Base-by-base conservation (phyloP, 64 coral and sea anemone genomes). In the Stichodactyla helianthus region DNA sequence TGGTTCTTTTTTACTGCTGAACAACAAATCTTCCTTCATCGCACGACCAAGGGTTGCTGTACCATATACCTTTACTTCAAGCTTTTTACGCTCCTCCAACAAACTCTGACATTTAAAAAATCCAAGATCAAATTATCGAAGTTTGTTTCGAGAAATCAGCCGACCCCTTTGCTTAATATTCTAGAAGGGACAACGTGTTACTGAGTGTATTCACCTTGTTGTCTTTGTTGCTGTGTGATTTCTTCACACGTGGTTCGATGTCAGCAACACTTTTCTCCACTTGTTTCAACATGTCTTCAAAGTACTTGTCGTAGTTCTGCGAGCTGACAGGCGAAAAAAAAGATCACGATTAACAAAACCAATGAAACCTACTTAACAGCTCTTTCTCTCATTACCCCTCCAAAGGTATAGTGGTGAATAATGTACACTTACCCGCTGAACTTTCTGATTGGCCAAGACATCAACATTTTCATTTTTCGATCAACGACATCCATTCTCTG, bases 1-100 rank as follows among this genome's bases (percentile, higher is more conserved):
- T 31, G 5, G 0, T 23, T 35, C 25, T 74, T 74, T 74, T 51
- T 81, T 81, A 6, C 52, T 81, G 25, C 52, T 54, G 26, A 81
- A 81, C 35, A 81, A 51, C 78, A 31, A 7, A 54, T 81, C 78
- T 81, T 81, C 78, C n/a, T 53, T 81, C 78, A 81, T 81, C 15
- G n/a, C 78, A 81, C 78, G 78, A 81, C 78, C 78, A 52, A 81
- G 51, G 78, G 50, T 81, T 11, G n/a, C 52, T 20, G 12, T 54
- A 53, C 35, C 78, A 54, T 81, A 81, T 13, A 81, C 50, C 17
- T 81, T 51, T 0, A 52, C 17, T 15, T 81, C 78, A 53, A 81
- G 2, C 12, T 81, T 50, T 52, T 81, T 31, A 12, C 50, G 6
- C 51, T 81, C 78, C 7, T 52, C 2, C 52, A 54, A 0, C 52